These are phyloP conservation scores for Plecturocebus donacophilus DNA, from an alignment of 2,113 vertebrate species.

Conservation along the genomic window DNA sequence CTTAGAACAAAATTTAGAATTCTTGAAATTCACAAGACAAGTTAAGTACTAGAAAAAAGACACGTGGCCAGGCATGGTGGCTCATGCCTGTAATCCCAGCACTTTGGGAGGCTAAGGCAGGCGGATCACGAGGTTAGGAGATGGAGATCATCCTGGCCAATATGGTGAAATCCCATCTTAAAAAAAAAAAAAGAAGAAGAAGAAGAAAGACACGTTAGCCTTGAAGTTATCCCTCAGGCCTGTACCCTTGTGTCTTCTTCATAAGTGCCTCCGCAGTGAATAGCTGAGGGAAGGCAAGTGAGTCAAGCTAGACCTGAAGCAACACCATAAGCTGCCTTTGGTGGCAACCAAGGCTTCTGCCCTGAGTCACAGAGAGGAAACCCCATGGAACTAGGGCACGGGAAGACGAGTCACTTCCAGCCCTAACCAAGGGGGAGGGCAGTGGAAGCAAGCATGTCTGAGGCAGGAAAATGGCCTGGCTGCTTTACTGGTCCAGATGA, in stretches of 20 bases:
- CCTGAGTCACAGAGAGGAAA: not conserved
- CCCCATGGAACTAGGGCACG: accelerated
- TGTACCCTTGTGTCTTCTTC: not conserved
- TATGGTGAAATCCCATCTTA: no score
- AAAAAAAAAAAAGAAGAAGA: no score
- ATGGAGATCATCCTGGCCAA: no score
- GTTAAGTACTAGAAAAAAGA: no score
- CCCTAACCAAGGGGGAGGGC: accelerated
- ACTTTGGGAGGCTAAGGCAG: no score
- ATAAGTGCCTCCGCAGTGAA: not conserved
- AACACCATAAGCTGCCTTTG: not conserved
- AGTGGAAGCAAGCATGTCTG: not conserved
- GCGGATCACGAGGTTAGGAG: no score
- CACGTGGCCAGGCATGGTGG: no score
- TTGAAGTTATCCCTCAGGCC: not conserved
- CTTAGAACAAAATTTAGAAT: not conserved
- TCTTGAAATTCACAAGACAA: not conserved
- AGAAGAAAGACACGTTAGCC: no score
- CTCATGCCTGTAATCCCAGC: no score
- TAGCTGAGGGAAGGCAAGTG: not conserved
- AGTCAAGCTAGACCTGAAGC: not conserved
- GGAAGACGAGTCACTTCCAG: not conserved
- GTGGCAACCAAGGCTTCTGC: not conserved
- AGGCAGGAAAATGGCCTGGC: not conserved
- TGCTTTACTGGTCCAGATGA: not conserved